phyloP scores from a whole-genome alignment of 2,797 vertebrate species.

The Myotis daubentonii region DNA sequence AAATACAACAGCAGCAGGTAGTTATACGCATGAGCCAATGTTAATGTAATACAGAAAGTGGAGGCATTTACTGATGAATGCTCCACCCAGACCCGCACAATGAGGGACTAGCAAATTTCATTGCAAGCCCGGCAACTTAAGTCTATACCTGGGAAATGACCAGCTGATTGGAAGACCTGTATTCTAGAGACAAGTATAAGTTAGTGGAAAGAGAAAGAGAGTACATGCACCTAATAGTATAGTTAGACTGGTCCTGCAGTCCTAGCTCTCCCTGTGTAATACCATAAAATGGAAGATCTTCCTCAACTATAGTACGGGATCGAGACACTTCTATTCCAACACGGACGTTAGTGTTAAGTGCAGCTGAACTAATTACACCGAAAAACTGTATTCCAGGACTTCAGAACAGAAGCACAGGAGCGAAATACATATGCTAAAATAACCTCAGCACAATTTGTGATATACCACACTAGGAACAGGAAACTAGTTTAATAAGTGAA shows the following conservation, averaged over 20 bases:
- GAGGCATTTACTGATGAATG: slow-evolving; percentile 86
- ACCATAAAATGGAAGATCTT: slow-evolving; percentile 86
- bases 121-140: slow-evolving; percentile 86
- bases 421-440: slow-evolving; percentile 85
- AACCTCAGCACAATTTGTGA: slow-evolving; percentile 82
- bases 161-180: slow-evolving; percentile 90
- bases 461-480: slow-evolving; percentile 82
- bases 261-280: slow-evolving; percentile 86
- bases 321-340: slow-evolving; percentile 83
- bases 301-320: slow-evolving; percentile 84
- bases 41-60: slow-evolving; percentile 88
- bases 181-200: slow-evolving; percentile 88
- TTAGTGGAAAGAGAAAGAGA: slow-evolving; percentile 85
- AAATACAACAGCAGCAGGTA: slow-evolving; percentile 95
- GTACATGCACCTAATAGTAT: slow-evolving; percentile 86
- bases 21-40: slow-evolving; percentile 92
- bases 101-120: slow-evolving; percentile 84
- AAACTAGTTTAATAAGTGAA: slow-evolving; percentile 84
- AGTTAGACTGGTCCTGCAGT: slow-evolving; percentile 95
- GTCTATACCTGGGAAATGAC: slow-evolving; percentile 87
- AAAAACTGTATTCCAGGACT: slow-evolving; percentile 85
- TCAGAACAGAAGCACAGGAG: slow-evolving; percentile 84
- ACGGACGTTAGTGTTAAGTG: slow-evolving; percentile 83
- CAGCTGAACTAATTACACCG: slow-evolving; percentile 74
- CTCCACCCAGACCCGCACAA: slow-evolving; percentile 88